phyloP scores from a whole-genome alignment of 2,888 invertebrate species.

The Drosophila emarginata region DNA sequence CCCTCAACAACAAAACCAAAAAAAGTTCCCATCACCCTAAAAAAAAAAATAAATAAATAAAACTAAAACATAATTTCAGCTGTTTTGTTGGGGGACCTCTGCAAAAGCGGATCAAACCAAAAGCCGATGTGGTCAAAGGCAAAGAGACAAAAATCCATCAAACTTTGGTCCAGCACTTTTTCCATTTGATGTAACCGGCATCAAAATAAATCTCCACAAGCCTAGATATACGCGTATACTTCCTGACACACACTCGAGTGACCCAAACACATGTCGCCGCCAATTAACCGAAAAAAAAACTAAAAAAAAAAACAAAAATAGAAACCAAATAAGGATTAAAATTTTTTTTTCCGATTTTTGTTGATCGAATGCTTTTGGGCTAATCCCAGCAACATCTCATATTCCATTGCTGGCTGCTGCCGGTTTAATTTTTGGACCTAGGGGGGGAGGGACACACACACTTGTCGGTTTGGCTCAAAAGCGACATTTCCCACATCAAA shows the following conservation, averaged over 20 bases:
- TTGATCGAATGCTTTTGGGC: constrained; percentile 74
- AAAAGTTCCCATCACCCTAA: constrained; percentile 68
- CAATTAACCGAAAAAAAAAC: constrained; percentile 74
- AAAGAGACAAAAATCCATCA: constrained; percentile 30
- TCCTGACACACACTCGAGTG: constrained; percentile 57
- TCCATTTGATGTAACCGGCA: constrained; percentile 67
- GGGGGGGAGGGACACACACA: constrained; percentile 53
- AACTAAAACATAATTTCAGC: constrained; percentile 29
- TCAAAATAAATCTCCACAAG: constrained; percentile 56
- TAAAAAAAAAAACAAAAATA: constrained; percentile 51
- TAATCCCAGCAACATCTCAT: constrained; percentile 75
- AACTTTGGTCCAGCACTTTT: constrained; percentile 33
- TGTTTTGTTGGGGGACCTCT: neutral
- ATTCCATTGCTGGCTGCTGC: constrained; percentile 48
- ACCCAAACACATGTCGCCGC: constrained; percentile 76
- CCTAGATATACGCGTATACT: constrained; percentile 58
- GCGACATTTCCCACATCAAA: constrained; percentile 79
- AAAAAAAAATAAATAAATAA: constrained; percentile 28
- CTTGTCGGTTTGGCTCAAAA: constrained; percentile 74
- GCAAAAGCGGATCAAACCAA: constrained; percentile 42
- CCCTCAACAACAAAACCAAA: neutral
- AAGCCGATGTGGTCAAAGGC: constrained; percentile 45
- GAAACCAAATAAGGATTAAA: constrained; percentile 26
- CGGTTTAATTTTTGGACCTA: neutral
- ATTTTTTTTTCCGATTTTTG: constrained; percentile 22